phyloP scores from a whole-genome alignment of 1,140 invertebrate species.

The Apis mellifera region Amel_HAv3.1 CM009946.2:4946501-4947000 shows the following conservation, averaged over 20 bases:
- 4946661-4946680: not conserved
- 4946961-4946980: not conserved
- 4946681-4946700: not conserved
- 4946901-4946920: not conserved
- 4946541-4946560: slow-evolving; percentile 28
- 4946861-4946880: not conserved
- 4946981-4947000: not conserved
- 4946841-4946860: not conserved
- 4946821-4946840: too few species aligned
- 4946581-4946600: not conserved
- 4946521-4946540: slow-evolving; percentile 40
- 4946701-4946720: not conserved
- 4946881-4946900: not conserved
- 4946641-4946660: not conserved
- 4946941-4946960: not conserved
- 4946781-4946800: not conserved
- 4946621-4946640: not conserved
- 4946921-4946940: not conserved
- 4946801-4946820: not conserved
- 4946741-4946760: not conserved
- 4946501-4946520: slow-evolving; percentile 76
- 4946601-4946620: slow-evolving; percentile 4
- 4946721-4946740: not conserved
- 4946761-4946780: not conserved
- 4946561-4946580: slow-evolving; percentile 4